Percentiles rank a stretch among this genome's conserved stretches.
phyloP scores from a whole-genome alignment of 92 coral and sea anemone genomes.

The Isaurus tuberculatus region DNA sequence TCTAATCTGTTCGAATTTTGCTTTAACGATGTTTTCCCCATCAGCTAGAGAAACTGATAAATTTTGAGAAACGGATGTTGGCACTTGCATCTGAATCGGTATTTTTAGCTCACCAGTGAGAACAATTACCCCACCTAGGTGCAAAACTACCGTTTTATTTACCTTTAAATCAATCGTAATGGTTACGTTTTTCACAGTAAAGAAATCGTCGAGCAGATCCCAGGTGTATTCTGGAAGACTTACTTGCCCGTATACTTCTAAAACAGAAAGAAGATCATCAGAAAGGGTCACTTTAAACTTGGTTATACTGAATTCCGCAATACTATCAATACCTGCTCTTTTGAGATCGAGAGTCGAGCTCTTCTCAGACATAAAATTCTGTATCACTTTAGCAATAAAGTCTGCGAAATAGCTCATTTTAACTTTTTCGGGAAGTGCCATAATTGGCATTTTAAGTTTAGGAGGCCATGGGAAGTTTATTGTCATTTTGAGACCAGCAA shows the following conservation, averaged over 20 bases:
- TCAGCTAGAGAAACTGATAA: conserved; percentile 40
- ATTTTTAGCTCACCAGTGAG: conserved; percentile 47
- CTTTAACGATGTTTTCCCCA: not conserved
- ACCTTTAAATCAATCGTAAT: conserved; percentile 27
- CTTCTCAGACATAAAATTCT: conserved; percentile 41
- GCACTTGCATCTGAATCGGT: conserved; percentile 66
- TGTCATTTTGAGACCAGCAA: conserved; percentile 47
- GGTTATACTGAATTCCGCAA: conserved; percentile 37
- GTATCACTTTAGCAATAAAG: conserved; percentile 42
- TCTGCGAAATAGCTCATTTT: conserved; percentile 16
- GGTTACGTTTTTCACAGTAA: conserved; percentile 47
- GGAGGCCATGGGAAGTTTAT: conserved; percentile 56
- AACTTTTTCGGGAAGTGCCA: conserved; percentile 18
- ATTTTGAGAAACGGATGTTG: conserved; percentile 30
- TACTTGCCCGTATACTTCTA: not conserved
- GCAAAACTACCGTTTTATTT: conserved; percentile 24
- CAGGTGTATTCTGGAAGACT: conserved; percentile 59
- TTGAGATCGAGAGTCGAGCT: conserved; percentile 14
- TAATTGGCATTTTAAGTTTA: conserved; percentile 8
- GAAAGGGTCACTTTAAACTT: conserved; percentile 42
- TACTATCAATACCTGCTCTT: conserved; percentile 46
- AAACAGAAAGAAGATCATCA: conserved; percentile 38
- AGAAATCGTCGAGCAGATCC: conserved; percentile 63
- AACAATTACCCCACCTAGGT: conserved; percentile 51
- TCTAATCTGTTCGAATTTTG: conserved; percentile 34